Base-by-base conservation (phyloP, 2,888 invertebrate genomes). In the Abrostola triplasia region DNA sequence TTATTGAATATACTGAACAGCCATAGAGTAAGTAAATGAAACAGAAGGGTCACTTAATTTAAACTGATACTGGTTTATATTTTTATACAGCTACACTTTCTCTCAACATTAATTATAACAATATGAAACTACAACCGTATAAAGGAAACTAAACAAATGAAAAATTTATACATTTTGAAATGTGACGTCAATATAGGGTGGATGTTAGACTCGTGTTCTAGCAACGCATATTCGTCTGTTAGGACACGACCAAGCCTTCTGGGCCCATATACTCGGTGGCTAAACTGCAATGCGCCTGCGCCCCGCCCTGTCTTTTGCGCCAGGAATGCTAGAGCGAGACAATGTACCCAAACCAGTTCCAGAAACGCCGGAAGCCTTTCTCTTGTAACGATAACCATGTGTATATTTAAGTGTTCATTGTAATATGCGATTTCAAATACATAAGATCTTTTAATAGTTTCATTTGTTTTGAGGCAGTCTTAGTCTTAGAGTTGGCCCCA, bases 331-430 rank as follows among this genome's bases (percentile, higher is more conserved):
- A 77, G 81, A 83, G 77, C 70, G 84, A 80, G 85, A 86, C 72
- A 74, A 77, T 77, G 61, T 65, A 76, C 64, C 59, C 59, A 81
- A 88, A 90, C 90, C 87, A 83, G 90, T 89, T 86, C 73, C 76
- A 83, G 81, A 87, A 85, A 87, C 86, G 84, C 88, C 90, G 90
- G 91, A 91, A 91, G 87, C 88, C 87, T 91, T 89, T 89, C 89
- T 89, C 87, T 84, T 78, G 73, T 81, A 80, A 80, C 77, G 66
- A 76, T 75, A 72, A 69, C 59, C 70, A 72, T 76, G 73, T 80
- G 70, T 54, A 70, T 53, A 64, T 49, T 74, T 69, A 73, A 79
- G 72, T 64, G 56, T 64, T 61, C 66, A 66, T 65, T 65, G 68
- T 70, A 68, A 61, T 57, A 50, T 47, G 57, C 50, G 59, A 76